phyloP scores from a whole-genome alignment of 2,113 vertebrate genomes.

The Campylomormyrus tamandua region DNA sequence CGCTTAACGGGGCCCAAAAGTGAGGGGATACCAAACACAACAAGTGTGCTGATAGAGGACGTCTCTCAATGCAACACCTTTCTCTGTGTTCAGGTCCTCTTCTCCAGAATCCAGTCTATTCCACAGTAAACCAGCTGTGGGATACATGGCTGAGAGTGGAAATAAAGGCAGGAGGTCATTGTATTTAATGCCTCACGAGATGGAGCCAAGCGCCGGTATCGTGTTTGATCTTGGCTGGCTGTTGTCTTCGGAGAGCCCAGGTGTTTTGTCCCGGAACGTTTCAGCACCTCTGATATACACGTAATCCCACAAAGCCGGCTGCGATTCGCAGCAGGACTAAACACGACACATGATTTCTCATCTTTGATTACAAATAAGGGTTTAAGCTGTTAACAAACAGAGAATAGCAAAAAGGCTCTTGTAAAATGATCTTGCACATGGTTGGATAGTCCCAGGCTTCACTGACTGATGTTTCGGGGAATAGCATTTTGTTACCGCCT shows the following conservation, averaged over 20 bases:
- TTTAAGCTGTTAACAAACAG: not conserved
- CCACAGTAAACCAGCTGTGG: not conserved
- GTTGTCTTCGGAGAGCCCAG: not conserved
- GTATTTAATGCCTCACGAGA: not conserved
- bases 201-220: not conserved
- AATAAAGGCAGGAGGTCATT: not conserved
- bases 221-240: not conserved
- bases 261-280: not conserved
- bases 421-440: not conserved
- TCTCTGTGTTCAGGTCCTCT: not conserved
- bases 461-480: not conserved
- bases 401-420: not conserved
- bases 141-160: not conserved
- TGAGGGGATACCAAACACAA: not conserved
- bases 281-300: not conserved
- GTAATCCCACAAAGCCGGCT: not conserved
- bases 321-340: not conserved
- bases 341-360: not conserved
- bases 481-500: not conserved
- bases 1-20: not conserved
- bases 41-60: not conserved
- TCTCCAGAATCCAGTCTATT: not conserved
- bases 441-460: not conserved
- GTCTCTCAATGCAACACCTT: not conserved
- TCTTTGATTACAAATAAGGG: not conserved